These are phyloP conservation scores for fruit fly (Drosophila melanogaster) DNA, from an alignment of 1,140 invertebrate genomes.

Conservation along the genomic window DNA sequence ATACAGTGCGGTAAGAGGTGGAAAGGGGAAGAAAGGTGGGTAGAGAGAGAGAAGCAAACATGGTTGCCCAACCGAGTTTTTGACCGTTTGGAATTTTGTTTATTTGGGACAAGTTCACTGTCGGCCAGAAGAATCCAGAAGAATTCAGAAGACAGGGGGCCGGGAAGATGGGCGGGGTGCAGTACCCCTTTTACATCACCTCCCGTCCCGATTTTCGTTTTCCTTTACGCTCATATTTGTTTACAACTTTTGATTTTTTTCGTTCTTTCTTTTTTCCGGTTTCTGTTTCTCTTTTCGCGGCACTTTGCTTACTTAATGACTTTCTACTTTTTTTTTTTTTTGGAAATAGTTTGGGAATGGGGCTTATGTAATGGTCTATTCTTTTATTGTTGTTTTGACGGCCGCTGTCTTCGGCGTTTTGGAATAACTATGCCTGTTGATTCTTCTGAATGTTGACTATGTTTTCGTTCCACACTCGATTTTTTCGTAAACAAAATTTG, in stretches of 20 bases:
- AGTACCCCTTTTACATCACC: slow-evolving; percentile 20
- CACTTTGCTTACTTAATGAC: slow-evolving; percentile 49
- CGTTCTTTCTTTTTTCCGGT: slow-evolving; percentile 55
- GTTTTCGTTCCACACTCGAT: slow-evolving; percentile 20
- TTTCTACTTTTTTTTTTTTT: slow-evolving; percentile 37
- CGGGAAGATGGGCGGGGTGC: slow-evolving; percentile 2
- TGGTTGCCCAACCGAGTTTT: slow-evolving; percentile 59
- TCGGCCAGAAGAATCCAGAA: slow-evolving; percentile 44
- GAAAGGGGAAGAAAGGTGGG: slow-evolving; percentile 1
- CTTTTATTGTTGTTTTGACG: slow-evolving; percentile 35
- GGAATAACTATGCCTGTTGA: slow-evolving; percentile 31
- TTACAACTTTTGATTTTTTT: slow-evolving; percentile 63
- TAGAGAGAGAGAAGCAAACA: slow-evolving; percentile 14
- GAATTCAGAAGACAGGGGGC: slow-evolving; percentile 3
- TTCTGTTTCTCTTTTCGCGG: slow-evolving; percentile 55
- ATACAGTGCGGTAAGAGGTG: slow-evolving; percentile 9
- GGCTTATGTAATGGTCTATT: slow-evolving; percentile 56
- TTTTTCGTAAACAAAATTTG: slow-evolving; percentile 64
- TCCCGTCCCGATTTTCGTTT: slow-evolving; percentile 62
- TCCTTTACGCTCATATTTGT: slow-evolving; percentile 68
- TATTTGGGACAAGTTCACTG: slow-evolving; percentile 78
- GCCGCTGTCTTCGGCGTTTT: slow-evolving; percentile 31
- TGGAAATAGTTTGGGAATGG: slow-evolving; percentile 16
- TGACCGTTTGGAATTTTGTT: slow-evolving; percentile 71
- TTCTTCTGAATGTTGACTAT: slow-evolving; percentile 12